Evolutionary conservation across 2,113 vertebrate species (phyloP).

Genomic region (Mesitornis unicolor): DNA sequence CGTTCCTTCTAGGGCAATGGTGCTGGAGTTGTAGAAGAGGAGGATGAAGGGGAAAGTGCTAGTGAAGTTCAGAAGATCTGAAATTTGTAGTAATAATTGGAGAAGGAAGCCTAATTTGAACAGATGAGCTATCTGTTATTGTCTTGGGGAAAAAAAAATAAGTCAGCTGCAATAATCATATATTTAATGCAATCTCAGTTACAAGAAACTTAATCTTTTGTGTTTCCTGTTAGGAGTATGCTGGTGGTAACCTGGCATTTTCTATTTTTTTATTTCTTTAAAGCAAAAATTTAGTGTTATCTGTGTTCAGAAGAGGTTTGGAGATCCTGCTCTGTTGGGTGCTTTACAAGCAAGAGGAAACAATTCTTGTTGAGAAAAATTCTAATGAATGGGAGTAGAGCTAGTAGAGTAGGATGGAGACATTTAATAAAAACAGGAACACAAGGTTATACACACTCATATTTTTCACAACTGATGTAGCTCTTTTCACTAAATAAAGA

Average conservation of each 20-base stretch:
- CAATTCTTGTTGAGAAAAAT: background rate
- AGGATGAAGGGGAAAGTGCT: background rate
- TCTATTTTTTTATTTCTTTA: background rate
- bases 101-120: background rate
- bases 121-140: background rate
- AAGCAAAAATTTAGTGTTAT: background rate
- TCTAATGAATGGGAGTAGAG: background rate
- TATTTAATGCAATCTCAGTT: background rate
- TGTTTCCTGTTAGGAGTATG: background rate
- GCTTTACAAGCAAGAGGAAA: background rate
- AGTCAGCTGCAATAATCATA: background rate
- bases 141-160: background rate
- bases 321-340: background rate
- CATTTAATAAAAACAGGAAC: background rate
- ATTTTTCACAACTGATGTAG: accelerated
- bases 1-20: background rate
- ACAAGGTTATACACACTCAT: background rate
- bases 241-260: background rate
- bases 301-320: background rate
- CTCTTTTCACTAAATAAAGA: background rate
- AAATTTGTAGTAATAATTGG: background rate
- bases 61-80: background rate
- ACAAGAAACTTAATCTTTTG: background rate
- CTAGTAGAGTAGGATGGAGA: background rate
- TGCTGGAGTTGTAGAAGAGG: background rate